Base-by-base conservation (phyloP, 2,888 invertebrate genomes). In the Stegana nigrithorax region DNA sequence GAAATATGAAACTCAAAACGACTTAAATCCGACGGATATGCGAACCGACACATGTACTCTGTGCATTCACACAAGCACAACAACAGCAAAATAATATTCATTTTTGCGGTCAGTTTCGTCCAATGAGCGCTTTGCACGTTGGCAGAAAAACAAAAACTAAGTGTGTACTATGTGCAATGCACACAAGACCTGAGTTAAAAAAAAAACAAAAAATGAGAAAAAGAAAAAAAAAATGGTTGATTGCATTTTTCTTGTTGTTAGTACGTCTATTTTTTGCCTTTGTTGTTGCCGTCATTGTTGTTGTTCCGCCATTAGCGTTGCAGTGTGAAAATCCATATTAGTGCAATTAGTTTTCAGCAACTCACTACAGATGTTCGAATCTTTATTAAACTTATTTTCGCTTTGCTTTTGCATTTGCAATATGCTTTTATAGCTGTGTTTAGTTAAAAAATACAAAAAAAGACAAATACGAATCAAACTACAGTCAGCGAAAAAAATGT, bases 101-200 rank as follows among this genome's bases (percentile, higher is more conserved):
- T 76, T 78, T 53, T 78, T 78, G 75, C 78, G 75, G 75, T 76
- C 79, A 77, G 72, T 72, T 71, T 81, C 80, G 78, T 73, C 80
- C 80, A 80, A 80, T 80, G 80, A 81, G 79, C 80, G 78, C 73
- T 81, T 77, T 80, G 75, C 78, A 76, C 73, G 78, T 78, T 74
- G 78, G 73, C 72, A 60, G 64, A 65, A 68, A 71, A 75, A 70
- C 61, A 67, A n/a, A n/a, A n/a, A n/a, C n/a, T n/a, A n/a, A n/a
- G n/a, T n/a, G n/a, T n/a, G n/a, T n/a, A n/a, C n/a, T n/a, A n/a
- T n/a, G n/a, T n/a, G n/a, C n/a, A 36, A 57, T 56, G 51, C 60
- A 56, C 58, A 53, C 61, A 60, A 8, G 55, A 44, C n/a, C 50
- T 55, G 26, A 57, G 53, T 36, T 23, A 55, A 59, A 45, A 65